Conservation (phyloP, 2,888 invertebrate species). For the Meghimatium bilineatum region DNA sequence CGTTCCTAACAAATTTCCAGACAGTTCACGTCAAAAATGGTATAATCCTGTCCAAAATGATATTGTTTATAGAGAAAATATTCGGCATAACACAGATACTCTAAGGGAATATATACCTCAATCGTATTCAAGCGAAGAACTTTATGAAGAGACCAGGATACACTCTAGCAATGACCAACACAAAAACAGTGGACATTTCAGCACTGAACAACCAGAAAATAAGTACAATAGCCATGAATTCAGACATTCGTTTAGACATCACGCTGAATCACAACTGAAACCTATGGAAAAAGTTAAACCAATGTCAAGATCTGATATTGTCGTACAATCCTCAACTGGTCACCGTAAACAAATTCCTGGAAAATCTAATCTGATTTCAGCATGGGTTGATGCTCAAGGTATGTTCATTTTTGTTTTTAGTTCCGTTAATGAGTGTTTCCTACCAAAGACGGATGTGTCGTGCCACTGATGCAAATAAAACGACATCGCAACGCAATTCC, state of each 20-base stretch:
- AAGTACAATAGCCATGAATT: background rate
- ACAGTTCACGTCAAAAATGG: background rate
- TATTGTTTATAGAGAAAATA: background rate
- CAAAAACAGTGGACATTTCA: background rate
- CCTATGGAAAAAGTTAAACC: background rate
- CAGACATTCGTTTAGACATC: background rate
- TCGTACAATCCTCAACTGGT: background rate
- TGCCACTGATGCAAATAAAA: no score
- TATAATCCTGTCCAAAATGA: background rate
- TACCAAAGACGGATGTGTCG: no score
- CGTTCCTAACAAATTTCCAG: background rate
- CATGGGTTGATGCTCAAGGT: slow-evolving; percentile 48
- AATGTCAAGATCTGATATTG: background rate
- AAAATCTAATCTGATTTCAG: slow-evolving; percentile 39
- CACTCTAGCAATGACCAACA: background rate
- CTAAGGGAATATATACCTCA: background rate
- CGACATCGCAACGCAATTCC: no score
- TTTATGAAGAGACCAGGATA: background rate
- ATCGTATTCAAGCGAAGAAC: background rate
- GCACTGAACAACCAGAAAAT: background rate
- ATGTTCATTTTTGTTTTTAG: background rate
- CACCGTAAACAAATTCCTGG: slow-evolving; percentile 17
- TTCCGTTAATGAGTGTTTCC: no score
- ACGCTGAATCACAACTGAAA: background rate
- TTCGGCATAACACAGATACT: background rate